phyloP scores from a whole-genome alignment of 2,113 vertebrate species.

The Laticauda colubrina region DNA sequence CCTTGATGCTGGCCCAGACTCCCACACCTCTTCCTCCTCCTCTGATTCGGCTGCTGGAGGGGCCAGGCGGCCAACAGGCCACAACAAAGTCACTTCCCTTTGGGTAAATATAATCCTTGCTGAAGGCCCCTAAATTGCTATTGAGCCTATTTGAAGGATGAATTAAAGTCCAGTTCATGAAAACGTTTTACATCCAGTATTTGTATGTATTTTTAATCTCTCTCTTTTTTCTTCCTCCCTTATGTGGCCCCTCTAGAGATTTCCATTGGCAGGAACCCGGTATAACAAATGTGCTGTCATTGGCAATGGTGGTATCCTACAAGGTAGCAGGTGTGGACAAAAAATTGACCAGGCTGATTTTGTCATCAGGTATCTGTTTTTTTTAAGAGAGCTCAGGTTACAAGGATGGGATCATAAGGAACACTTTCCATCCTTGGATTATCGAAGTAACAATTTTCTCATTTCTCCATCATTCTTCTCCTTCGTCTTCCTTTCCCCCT shows the following conservation, averaged over 20 bases:
- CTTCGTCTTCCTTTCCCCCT: neutral
- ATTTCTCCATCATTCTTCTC: neutral
- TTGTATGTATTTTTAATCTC: neutral
- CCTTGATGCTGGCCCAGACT: too few relatives aligned
- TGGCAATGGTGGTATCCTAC: slow-evolving; percentile 38
- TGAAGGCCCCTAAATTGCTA: neutral
- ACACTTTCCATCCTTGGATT: neutral
- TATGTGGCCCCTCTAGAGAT: neutral
- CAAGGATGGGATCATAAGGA: neutral
- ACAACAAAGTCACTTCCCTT: too few relatives aligned
- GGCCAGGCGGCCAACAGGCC: too few relatives aligned
- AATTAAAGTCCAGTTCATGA: neutral
- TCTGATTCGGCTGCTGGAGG: too few relatives aligned
- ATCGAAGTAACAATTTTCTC: neutral
- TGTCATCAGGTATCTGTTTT: slow-evolving; percentile 14
- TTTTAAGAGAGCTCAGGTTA: too few relatives aligned
- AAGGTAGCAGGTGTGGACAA: slow-evolving; percentile 23
- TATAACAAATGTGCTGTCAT: slow-evolving; percentile 16
- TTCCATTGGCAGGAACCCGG: neutral
- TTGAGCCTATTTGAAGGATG: neutral
- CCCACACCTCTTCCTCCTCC: too few relatives aligned
- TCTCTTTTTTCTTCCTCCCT: neutral
- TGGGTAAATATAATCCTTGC: neutral
- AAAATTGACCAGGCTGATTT: slow-evolving; percentile 28
- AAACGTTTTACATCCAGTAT: neutral